phyloP scores from a whole-genome alignment of 2,113 vertebrate genomes.

The Passer domesticus region DNA sequence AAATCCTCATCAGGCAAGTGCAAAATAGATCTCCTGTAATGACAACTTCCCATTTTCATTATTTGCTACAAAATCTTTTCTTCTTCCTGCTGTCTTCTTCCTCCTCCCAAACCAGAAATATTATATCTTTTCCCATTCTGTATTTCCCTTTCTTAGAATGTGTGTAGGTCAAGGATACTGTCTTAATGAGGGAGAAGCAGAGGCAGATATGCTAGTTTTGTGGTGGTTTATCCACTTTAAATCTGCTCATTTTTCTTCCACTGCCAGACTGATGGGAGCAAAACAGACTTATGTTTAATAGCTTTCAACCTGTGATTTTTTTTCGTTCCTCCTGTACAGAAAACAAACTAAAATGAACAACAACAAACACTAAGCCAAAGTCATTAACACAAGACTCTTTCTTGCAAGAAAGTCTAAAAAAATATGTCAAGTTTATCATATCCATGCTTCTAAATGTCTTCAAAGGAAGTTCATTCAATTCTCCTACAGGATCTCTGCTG shows the following conservation, averaged over 20 bases:
- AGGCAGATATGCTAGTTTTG: not conserved
- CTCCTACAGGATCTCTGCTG: not conserved
- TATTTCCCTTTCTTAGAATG: not conserved
- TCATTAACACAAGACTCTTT: not conserved
- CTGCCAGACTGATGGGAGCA: not conserved
- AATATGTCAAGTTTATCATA: not conserved
- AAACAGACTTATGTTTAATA: not conserved
- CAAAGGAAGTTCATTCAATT: not conserved
- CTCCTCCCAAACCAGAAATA: not conserved
- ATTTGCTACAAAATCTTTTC: not conserved
- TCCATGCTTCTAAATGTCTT: not conserved
- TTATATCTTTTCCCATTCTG: not conserved
- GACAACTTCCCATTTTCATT: not conserved
- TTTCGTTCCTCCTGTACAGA: not conserved
- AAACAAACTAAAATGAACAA: constrained; percentile 12
- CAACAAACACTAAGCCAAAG: not conserved
- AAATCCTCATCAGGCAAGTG: not conserved
- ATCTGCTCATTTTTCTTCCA: not conserved
- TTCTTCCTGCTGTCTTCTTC: not conserved
- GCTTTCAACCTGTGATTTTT: not conserved
- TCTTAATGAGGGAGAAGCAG: not conserved
- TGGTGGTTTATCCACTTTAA: not conserved
- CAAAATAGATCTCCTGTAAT: not conserved
- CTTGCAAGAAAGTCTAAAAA: not conserved
- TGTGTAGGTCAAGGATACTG: not conserved